Evolutionary conservation across 1,140 invertebrate genomes (phyloP), one percentile per base, ranked within the genome.

Genomic region (Bombus affinis): DNA sequence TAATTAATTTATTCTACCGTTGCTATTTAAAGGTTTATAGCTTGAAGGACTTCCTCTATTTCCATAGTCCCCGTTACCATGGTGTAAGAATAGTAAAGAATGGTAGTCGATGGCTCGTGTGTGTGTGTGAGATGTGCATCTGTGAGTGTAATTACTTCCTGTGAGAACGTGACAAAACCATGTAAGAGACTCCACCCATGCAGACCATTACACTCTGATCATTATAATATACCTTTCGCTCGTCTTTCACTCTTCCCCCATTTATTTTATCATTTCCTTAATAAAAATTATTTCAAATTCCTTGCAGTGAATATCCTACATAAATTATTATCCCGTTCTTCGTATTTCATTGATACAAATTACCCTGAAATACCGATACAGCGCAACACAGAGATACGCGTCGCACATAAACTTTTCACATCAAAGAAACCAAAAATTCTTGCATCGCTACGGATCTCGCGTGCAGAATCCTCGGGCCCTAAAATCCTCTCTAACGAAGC

Each of bases 101-200:
- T 42, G 35, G 59, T 42, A 32, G 65, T 78, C 9, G 75, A n/a
- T 66, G 28, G 6, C 10, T 32, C n/a, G 37, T 62, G 57, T 32
- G 65, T 32, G 65, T 25, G 65, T 18, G 59, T 44, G 35, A 37
- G 22, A 13, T 65, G 15, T 37, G 75, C 75, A 65, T 78, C 10
- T 59, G 59, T 65, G 75, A 78, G 32, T 65, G 57, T 78, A 78
- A 78, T 78, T 78, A 59, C 75, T 78, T 78, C 75, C 75, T 78
- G 75, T 32, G 75, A 66, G 75, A 78, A 78, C 75, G 75, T 78
- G 75, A 78, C 75, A 78, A 78, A 78, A 78, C 75, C 75, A 3
- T 78, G 59, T 42, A 78, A 78, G 75, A 78, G 59, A 37, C 75
- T 78, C 39, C 75, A 78, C 75, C 75, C 75, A 37, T 78, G 15